These are phyloP conservation scores for Agrochola litura DNA, from an alignment of 2,888 invertebrate species.

Conservation along the genomic window DNA sequence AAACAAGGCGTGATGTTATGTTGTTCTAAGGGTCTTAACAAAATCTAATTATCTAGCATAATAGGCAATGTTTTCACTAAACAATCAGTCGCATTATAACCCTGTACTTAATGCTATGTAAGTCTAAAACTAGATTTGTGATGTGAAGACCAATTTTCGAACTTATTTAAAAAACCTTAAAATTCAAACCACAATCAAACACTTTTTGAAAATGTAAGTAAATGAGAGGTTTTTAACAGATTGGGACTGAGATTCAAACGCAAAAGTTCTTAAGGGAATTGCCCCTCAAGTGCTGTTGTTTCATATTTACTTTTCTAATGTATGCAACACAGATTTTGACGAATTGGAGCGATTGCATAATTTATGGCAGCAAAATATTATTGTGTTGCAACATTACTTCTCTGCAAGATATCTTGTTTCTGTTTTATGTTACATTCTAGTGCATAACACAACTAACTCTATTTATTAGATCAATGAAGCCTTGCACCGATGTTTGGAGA, in stretches of 20 bases:
- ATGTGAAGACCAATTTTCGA: too few species aligned
- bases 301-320: neutral
- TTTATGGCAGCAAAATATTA: neutral
- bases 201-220: neutral
- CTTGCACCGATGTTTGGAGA: conserved; percentile 41
- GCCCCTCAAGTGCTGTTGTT: neutral
- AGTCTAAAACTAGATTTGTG: too few species aligned
- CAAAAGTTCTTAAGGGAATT: too few species aligned
- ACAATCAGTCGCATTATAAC: too few species aligned
- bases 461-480: conserved; percentile 43
- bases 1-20: neutral
- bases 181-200: neutral
- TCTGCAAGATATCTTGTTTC: neutral
- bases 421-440: conserved; percentile 24
- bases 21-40: neutral
- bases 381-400: neutral
- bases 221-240: neutral
- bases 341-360: neutral
- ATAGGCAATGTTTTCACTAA: too few species aligned
- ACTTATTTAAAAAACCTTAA: neutral
- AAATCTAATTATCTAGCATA: neutral
- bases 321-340: neutral
- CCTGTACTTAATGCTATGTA: too few species aligned
- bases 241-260: too few species aligned
- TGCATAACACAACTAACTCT: conserved; percentile 17